Conservation (phyloP, 2,797 vertebrate genomes). For the Sternotherus odoratus region DNA sequence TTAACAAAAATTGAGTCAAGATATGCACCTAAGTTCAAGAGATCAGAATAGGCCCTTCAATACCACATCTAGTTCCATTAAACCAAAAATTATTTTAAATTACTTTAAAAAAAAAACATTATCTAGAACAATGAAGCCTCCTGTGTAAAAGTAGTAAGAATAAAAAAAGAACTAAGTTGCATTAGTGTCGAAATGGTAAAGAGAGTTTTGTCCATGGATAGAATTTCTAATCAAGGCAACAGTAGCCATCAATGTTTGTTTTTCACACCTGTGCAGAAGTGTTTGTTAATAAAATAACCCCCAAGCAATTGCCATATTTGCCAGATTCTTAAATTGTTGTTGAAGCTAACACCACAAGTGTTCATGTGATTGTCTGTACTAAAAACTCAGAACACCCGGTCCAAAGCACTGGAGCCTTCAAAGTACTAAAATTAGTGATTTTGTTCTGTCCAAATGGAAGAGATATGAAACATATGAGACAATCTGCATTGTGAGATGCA, state of each 20-base stretch:
- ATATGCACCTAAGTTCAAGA: background rate
- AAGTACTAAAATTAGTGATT: background rate
- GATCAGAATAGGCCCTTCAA: background rate
- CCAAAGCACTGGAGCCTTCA: accelerated
- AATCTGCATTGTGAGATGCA: slow-evolving; percentile 47
- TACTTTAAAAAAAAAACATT: background rate
- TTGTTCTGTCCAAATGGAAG: background rate
- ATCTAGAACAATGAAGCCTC: background rate
- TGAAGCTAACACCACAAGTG: background rate
- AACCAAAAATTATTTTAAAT: background rate
- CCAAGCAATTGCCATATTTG: slow-evolving; percentile 53
- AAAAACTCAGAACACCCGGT: background rate
- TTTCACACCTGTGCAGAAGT: slow-evolving; percentile 50
- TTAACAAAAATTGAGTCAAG: background rate
- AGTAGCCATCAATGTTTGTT: slow-evolving; percentile 71
- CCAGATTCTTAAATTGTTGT: background rate
- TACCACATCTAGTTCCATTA: background rate
- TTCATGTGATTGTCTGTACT: accelerated
- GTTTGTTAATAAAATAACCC: slow-evolving; percentile 67
- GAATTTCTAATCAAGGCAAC: slow-evolving; percentile 42
- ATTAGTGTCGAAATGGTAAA: slow-evolving; percentile 13
- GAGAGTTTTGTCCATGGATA: background rate
- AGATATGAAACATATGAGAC: background rate
- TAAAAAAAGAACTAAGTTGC: background rate
- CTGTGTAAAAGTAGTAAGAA: background rate